Base-by-base conservation (phyloP, 1,140 invertebrate genomes). In the Heliothis virescens region DNA sequence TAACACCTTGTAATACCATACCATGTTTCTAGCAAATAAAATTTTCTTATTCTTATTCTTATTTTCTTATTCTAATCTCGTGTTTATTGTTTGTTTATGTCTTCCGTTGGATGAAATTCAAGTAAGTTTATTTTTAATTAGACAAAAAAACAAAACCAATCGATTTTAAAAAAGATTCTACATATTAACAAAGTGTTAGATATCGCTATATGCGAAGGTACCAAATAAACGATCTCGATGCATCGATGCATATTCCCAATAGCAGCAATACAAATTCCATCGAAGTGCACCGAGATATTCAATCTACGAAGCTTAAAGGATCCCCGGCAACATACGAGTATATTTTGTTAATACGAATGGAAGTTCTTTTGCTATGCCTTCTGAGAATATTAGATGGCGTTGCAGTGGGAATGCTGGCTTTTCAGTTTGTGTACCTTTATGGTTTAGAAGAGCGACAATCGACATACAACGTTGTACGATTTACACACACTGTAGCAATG, bases 271-370 rank as follows among this genome's bases (percentile, higher is more conserved):
- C 74, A 77, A 77, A 77, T 65, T 65, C 74, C 7, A 34, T 34
- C 34, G 26, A 77, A 10, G n/a, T 65, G 59, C 74, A 55, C 15
- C 47, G 29, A 26, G 16, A 77, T 50, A 76, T 77, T 77, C 41
- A 63, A 76, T 76, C 50, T 76, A 11, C 69, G 15, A 10, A 16
- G 47, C 47, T 50, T 76, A 29, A 12, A n/a, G 73, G 18, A 34
- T 34, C 34, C 34, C 34, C n/a, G n/a, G n/a, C n/a, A n/a, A n/a
- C n/a, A n/a, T 15, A 59, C 0, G 55, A 59, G 18, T 3, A 59
- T 0, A 26, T 21, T 21, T 59, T 59, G 55, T 26, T 59, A 59
- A 59, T 59, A 26, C 18, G 55, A 59, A 21, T 59, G 55, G 16
- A 59, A 18, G 34, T 2, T 59, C 60, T 63, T 5, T 63, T 63